These are phyloP conservation scores for Suillia variegata DNA, from an alignment of 2,888 invertebrate species.

Conservation along the genomic window DNA sequence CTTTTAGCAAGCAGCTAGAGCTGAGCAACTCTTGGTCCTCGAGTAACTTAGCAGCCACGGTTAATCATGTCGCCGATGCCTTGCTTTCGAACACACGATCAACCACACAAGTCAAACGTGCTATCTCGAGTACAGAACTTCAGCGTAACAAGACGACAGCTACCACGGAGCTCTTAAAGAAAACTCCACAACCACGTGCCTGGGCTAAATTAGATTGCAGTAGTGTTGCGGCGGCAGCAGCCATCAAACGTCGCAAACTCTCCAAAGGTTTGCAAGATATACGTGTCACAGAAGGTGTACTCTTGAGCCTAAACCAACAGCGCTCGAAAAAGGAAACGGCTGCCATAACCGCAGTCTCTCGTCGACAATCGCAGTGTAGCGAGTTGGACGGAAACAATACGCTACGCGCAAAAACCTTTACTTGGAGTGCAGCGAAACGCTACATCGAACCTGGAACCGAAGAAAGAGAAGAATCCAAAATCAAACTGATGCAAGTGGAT, in stretches of 20 bases:
- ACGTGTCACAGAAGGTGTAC: constrained; percentile 62
- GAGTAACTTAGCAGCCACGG: constrained; percentile 33
- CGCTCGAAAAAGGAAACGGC: constrained; percentile 43
- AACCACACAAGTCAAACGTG: constrained; percentile 38
- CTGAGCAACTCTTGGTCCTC: constrained; percentile 48
- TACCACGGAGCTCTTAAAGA: constrained; percentile 35
- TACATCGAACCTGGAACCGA: constrained; percentile 40
- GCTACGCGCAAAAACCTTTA: constrained; percentile 49
- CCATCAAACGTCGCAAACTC: constrained; percentile 74
- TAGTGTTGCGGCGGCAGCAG: constrained; percentile 54
- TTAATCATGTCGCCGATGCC: constrained; percentile 54
- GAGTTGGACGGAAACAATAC: constrained; percentile 51
- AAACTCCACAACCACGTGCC: constrained; percentile 35
- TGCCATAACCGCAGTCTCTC: constrained; percentile 37
- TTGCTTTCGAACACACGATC: constrained; percentile 51
- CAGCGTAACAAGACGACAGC: constrained; percentile 65
- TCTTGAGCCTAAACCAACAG: constrained; percentile 46
- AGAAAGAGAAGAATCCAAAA: constrained; percentile 39
- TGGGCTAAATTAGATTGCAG: constrained; percentile 46
- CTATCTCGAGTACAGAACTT: constrained; percentile 54
- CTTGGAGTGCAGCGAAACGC: constrained; percentile 58
- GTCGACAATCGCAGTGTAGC: constrained; percentile 52
- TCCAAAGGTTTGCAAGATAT: constrained; percentile 58
- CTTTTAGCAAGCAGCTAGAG: constrained; percentile 45
- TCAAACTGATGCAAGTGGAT: constrained; percentile 70